These are phyloP conservation scores for Hassar affinis DNA, from an alignment of 2,113 vertebrate genomes.

Conservation along the genomic window DNA sequence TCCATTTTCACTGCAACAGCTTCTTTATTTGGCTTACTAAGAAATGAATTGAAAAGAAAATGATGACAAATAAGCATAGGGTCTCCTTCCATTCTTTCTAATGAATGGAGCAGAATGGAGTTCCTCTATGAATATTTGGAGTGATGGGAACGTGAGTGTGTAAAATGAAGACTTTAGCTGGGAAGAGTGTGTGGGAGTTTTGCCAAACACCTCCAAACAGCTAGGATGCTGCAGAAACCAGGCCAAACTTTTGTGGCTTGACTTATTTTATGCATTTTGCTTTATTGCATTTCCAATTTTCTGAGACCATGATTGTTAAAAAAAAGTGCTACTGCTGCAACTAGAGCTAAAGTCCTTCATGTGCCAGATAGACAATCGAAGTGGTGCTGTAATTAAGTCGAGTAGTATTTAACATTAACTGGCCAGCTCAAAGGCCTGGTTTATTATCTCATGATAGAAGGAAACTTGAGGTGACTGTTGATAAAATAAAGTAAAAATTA, in stretches of 20 bases:
- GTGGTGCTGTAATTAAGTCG: slow-evolving; percentile 13
- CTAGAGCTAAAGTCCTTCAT: not conserved
- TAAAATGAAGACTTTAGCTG: slow-evolving; percentile 2
- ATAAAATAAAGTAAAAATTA: too few relatives aligned
- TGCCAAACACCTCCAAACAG: slow-evolving; percentile 39
- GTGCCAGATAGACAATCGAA: slow-evolving; percentile 27
- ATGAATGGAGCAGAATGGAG: not conserved
- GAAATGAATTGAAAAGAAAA: not conserved
- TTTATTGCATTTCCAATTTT: slow-evolving; percentile 43
- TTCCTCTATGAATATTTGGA: not conserved
- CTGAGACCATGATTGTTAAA: slow-evolving; percentile 26
- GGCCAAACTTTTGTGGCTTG: slow-evolving; percentile 22
- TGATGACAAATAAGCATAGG: not conserved
- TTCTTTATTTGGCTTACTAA: not conserved
- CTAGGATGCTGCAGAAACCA: not conserved
- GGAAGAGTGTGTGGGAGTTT: not conserved
- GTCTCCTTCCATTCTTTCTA: not conserved
- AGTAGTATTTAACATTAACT: slow-evolving; percentile 27
- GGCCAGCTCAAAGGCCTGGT: not conserved
- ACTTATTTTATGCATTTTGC: slow-evolving; percentile 30
- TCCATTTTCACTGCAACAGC: not conserved
- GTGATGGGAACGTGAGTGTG: not conserved
- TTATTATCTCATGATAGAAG: not conserved
- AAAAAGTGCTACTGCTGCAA: slow-evolving; percentile 4
- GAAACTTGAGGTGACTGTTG: not conserved